Conservation (phyloP, 2,113 vertebrate species). For the Telmatochromis sp. region DNA sequence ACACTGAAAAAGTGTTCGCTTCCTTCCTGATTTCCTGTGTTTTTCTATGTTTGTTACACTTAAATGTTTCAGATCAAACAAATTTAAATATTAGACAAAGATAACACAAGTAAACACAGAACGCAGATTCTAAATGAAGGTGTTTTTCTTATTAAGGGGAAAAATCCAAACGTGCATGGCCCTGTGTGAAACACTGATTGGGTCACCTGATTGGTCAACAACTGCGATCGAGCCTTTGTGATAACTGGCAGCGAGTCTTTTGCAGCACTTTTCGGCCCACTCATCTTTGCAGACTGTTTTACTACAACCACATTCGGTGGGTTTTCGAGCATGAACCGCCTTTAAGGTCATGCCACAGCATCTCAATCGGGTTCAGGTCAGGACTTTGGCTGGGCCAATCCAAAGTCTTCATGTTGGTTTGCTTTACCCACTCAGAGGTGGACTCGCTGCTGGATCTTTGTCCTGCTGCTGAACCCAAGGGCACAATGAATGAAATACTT, state of each 20-base stretch:
- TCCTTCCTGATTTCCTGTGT: neutral
- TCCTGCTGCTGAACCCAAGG: neutral
- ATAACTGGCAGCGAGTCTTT: neutral
- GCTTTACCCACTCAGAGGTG: neutral
- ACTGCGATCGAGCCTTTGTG: neutral
- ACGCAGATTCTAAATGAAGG: neutral
- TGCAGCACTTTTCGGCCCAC: neutral
- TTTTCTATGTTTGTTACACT: neutral
- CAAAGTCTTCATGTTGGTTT: neutral
- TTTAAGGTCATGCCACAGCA: neutral
- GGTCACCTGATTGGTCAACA: neutral
- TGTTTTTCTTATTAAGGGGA: neutral
- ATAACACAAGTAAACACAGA: neutral
- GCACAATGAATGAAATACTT: neutral
- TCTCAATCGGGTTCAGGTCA: neutral
- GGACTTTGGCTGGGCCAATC: neutral
- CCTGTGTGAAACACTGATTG: neutral
- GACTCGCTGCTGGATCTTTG: neutral
- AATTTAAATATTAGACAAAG: neutral
- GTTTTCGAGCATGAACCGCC: fast-evolving
- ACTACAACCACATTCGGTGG: neutral
- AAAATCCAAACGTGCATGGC: neutral
- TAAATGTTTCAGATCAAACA: neutral
- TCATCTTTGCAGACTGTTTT: neutral
- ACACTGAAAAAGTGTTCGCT: fast-evolving